Evolutionary conservation across 1,140 invertebrate species (phyloP).

Genomic region (Drosophila lacteicornis): DNA sequence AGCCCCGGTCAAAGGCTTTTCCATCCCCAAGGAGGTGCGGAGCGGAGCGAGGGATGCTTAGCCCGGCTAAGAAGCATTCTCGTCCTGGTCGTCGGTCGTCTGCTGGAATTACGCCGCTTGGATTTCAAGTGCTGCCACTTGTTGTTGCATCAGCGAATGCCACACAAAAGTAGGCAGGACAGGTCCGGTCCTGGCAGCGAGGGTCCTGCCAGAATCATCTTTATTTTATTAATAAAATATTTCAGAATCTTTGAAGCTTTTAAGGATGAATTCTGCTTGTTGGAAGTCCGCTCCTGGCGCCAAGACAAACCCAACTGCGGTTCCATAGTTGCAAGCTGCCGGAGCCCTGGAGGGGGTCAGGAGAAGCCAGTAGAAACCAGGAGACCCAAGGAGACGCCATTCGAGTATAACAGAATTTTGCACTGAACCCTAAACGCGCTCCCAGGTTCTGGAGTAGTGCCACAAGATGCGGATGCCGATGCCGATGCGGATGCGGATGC

Average conservation of each 20-base stretch:
- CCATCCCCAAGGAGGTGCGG: conserved; percentile 36
- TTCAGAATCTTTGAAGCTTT: not conserved
- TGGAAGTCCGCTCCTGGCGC: conserved; percentile 26
- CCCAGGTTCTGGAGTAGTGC: not conserved
- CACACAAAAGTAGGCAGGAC: conserved; percentile 43
- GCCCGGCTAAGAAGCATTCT: conserved; percentile 68
- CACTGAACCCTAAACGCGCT: conserved; percentile 71
- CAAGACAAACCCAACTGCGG: conserved; percentile 13
- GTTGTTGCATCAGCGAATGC: conserved; percentile 60
- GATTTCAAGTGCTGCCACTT: conserved; percentile 70
- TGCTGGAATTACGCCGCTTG: conserved; percentile 69
- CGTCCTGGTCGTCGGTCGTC: conserved; percentile 33
- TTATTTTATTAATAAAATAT: no score
- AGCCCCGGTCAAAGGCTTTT: conserved; percentile 41
- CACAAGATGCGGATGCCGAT: no score
- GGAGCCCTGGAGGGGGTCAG: not conserved
- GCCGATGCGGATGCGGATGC: no score
- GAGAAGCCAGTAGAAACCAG: not conserved
- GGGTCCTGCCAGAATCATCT: no score
- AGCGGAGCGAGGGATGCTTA: conserved; percentile 34
- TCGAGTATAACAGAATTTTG: conserved; percentile 73
- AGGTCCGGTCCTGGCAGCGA: not conserved
- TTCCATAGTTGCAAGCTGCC: conserved; percentile 53
- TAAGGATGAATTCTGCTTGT: no score
- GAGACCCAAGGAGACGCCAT: conserved; percentile 29